Percentiles rank a stretch among this genome's conserved stretches.
Evolutionary conservation across 1,140 invertebrate genomes (phyloP).

Genomic region (Scaptodrosophila lebanonensis): DNA sequence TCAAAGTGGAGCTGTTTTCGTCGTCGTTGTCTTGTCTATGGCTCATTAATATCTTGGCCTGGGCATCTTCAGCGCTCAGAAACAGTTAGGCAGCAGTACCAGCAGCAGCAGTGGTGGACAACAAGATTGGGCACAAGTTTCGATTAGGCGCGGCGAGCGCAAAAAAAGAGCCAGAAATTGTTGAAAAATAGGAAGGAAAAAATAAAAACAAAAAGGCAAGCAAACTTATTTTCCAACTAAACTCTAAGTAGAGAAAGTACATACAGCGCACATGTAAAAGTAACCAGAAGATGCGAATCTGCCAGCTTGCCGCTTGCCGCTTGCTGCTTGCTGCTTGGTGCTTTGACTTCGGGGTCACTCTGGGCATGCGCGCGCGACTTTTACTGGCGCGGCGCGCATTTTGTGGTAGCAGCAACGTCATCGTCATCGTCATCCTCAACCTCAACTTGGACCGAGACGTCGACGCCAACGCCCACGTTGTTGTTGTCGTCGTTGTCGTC

Average conservation of each 20-base stretch:
- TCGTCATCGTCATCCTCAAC: too few species aligned
- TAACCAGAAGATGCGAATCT: conserved; percentile 49
- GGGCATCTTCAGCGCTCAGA: too few species aligned
- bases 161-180: too few species aligned
- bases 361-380: conserved; percentile 34
- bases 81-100: too few species aligned
- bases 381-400: conserved; percentile 45
- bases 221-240: conserved; percentile 37
- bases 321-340: background rate
- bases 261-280: conserved; percentile 45
- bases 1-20: conserved; percentile 16
- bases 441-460: too few species aligned
- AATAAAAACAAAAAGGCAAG: conserved; percentile 33
- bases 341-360: conserved; percentile 43
- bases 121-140: conserved; percentile 31
- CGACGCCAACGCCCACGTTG: conserved; percentile 32
- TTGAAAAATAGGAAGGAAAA: too few species aligned
- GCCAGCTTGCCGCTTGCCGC: conserved; percentile 26
- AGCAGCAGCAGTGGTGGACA: conserved; percentile 18
- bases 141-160: conserved; percentile 51
- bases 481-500: background rate
- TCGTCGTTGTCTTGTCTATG: background rate
- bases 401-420: too few species aligned
- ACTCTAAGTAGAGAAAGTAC: conserved; percentile 56
- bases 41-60: conserved; percentile 22